These are phyloP conservation scores for Iguana delicatissima DNA, from an alignment of 2,797 vertebrate species.

Conservation along the genomic window DNA sequence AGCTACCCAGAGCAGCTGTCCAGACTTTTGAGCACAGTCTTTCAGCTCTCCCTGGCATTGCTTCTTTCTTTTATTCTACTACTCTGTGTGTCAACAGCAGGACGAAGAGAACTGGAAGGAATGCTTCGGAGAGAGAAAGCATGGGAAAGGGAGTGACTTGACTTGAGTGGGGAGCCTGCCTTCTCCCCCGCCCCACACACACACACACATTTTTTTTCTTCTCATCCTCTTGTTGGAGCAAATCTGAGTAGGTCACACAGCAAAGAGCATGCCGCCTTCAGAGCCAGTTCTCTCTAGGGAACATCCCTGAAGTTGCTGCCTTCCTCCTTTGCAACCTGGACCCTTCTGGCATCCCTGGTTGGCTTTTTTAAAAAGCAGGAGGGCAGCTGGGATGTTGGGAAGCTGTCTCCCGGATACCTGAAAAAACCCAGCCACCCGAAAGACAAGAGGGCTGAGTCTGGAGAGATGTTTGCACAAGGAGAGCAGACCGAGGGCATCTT, in stretches of 20 bases:
- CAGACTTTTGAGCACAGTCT: not conserved
- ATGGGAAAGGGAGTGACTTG: not conserved
- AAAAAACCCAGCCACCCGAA: not conserved
- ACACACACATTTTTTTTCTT: not conserved
- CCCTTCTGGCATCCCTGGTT: too few relatives aligned
- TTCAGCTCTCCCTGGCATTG: too few relatives aligned
- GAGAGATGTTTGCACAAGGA: not conserved
- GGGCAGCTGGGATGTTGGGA: accelerated
- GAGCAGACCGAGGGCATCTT: not conserved
- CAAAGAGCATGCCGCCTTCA: not conserved
- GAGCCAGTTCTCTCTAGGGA: too few relatives aligned
- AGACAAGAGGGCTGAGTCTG: not conserved
- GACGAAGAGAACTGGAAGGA: too few relatives aligned
- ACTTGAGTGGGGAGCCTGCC: not conserved
- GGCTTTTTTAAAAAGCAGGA: not conserved
- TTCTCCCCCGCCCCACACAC: too few relatives aligned
- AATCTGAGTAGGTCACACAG: not conserved
- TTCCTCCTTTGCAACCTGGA: not conserved
- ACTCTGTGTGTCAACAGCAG: not conserved
- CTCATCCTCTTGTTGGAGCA: not conserved
- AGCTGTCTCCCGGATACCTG: not conserved
- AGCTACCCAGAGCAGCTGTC: not conserved
- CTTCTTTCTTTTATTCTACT: not conserved
- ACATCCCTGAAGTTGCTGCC: too few relatives aligned
- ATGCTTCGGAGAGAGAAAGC: not conserved